These are phyloP conservation scores for Pocota personata DNA, from an alignment of 2,888 invertebrate genomes.

Conservation along the genomic window DNA sequence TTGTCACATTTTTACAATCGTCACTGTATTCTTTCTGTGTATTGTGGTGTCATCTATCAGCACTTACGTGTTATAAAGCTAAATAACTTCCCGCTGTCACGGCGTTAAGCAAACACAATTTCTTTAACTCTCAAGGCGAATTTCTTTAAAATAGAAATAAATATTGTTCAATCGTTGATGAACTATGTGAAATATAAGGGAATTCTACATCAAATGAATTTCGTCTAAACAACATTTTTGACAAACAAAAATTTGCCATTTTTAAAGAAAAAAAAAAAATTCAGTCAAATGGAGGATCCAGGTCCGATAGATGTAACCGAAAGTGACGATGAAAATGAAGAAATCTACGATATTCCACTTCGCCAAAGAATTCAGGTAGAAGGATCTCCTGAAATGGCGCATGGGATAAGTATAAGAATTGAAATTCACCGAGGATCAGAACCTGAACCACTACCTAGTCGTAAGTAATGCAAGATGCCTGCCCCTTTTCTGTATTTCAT, in stretches of 20 bases:
- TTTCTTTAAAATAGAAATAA: not conserved
- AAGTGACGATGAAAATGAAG: slow-evolving; percentile 41
- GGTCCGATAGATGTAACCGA: slow-evolving; percentile 44
- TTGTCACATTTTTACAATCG: not conserved
- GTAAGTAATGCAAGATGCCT: slow-evolving; percentile 16
- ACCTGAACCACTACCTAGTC: not conserved
- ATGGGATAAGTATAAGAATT: too few relatives aligned
- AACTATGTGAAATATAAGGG: too few relatives aligned
- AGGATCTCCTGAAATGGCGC: not conserved
- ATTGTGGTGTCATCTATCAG: not conserved
- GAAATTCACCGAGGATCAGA: not conserved
- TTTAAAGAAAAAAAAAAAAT: too few relatives aligned
- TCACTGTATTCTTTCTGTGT: not conserved
- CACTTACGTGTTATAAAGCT: not conserved
- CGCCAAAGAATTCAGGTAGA: slow-evolving; percentile 15
- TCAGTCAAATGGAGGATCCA: slow-evolving; percentile 51
- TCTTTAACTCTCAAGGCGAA: too few relatives aligned
- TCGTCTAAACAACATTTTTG: not conserved
- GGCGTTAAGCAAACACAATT: slow-evolving; percentile 3
- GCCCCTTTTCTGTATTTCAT: not conserved
- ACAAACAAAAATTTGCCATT: too few relatives aligned
- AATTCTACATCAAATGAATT: not conserved
- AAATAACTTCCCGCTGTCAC: not conserved
- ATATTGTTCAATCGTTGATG: too few relatives aligned
- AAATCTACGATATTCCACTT: slow-evolving; percentile 23